These are phyloP conservation scores for Biston betularia DNA, from an alignment of 2,888 invertebrate species.

Conservation along the genomic window DNA sequence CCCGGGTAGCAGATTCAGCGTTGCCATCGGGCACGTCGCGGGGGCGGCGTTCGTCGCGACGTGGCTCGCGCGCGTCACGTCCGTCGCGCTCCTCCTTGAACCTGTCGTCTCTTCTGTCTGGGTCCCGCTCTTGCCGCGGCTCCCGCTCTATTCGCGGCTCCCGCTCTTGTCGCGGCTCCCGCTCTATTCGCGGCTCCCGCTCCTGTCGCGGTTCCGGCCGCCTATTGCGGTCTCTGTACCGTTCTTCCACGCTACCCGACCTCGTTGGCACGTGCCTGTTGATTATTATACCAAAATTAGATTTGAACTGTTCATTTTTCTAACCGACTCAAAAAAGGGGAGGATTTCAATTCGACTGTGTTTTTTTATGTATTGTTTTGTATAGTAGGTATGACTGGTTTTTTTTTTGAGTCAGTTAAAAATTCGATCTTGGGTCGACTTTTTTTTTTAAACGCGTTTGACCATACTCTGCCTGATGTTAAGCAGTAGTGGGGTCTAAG, in stretches of 20 bases:
- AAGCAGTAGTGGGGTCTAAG: too few relatives aligned
- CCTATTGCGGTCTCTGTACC: slow-evolving; percentile 60
- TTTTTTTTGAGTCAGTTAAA: too few relatives aligned
- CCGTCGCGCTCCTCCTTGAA: slow-evolving; percentile 44
- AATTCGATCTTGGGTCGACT: too few relatives aligned
- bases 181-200: slow-evolving; percentile 29
- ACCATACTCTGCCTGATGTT: too few relatives aligned
- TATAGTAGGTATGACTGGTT: too few relatives aligned
- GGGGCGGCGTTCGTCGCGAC: slow-evolving; percentile 30
- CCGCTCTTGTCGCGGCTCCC: slow-evolving; percentile 23
- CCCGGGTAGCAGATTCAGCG: slow-evolving; percentile 49
- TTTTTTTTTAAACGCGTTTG: too few relatives aligned
- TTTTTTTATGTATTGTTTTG: too few relatives aligned
- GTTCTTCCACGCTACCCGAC: slow-evolving; percentile 64
- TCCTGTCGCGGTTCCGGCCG: slow-evolving; percentile 37
- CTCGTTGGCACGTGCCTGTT: slow-evolving; percentile 55
- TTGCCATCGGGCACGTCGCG: slow-evolving; percentile 43
- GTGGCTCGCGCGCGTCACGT: slow-evolving; percentile 22
- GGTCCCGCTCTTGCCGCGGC: slow-evolving; percentile 27
- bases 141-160: slow-evolving; percentile 24
- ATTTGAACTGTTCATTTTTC: too few relatives aligned
- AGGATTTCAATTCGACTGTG: too few relatives aligned
- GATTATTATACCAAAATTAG: too few relatives aligned
- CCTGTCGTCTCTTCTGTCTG: slow-evolving; percentile 49
- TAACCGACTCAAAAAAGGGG: too few relatives aligned